Evolutionary conservation across 2,888 invertebrate species (phyloP).

Genomic region (Ormia ochracea): DNA sequence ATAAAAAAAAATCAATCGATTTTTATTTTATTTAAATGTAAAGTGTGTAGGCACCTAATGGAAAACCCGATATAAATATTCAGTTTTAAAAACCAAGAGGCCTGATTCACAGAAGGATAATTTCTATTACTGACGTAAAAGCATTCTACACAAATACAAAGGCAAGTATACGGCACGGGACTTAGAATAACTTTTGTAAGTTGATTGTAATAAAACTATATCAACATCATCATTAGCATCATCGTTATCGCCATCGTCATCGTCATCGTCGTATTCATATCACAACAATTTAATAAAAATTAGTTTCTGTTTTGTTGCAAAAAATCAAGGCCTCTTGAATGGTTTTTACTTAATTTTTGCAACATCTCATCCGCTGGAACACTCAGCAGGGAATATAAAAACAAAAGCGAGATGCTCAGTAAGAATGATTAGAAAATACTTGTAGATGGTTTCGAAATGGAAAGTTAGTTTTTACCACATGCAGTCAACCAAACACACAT

Average conservation of each 20-base stretch:
- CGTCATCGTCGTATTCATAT: background rate
- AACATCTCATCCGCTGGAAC: background rate
- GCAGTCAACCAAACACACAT: too few species aligned
- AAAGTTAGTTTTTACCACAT: background rate
- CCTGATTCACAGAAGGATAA: background rate
- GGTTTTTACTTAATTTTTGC: background rate
- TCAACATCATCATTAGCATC: conserved; percentile 6
- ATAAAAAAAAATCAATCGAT: too few species aligned
- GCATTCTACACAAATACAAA: background rate
- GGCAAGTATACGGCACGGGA: background rate
- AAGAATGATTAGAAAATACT: background rate
- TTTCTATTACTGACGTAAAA: background rate
- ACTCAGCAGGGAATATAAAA: background rate
- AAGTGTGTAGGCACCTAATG: too few species aligned
- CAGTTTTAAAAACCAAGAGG: background rate
- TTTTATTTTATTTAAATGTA: too few species aligned
- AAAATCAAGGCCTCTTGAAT: conserved; percentile 17
- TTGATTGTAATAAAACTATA: conserved; percentile 3
- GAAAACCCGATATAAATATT: conserved; percentile 5
- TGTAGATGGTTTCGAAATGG: background rate
- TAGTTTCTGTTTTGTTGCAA: background rate
- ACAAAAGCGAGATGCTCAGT: background rate
- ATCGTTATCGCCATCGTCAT: background rate
- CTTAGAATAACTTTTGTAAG: background rate
- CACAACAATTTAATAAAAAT: conserved; percentile 26